Conservation (phyloP, 53 echinoderm and acorn worm genomes). For the Mesocentrotus franciscanus region DNA sequence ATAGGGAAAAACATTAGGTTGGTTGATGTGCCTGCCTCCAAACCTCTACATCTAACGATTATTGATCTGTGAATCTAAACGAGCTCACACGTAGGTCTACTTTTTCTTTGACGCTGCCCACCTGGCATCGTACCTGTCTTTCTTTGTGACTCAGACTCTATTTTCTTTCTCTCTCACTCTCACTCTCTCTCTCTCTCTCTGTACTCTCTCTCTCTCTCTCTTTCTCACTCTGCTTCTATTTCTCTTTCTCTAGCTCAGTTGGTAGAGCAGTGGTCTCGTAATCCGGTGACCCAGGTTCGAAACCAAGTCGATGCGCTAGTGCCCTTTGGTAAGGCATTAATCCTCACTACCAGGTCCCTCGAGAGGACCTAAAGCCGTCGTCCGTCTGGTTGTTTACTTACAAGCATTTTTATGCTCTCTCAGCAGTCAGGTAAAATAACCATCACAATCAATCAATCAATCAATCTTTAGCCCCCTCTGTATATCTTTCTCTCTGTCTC, state of each 20-base stretch:
- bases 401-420: too few species aligned
- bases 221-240: not conserved
- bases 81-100: not conserved
- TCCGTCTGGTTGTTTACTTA: too few species aligned
- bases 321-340: too few species aligned
- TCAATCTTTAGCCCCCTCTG: not conserved
- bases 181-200: not conserved
- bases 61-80: not conserved
- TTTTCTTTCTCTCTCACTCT: not conserved
- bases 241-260: not conserved
- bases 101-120: not conserved
- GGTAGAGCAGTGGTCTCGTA: too few species aligned
- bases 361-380: too few species aligned
- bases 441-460: too few species aligned
- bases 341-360: too few species aligned
- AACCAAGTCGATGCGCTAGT: too few species aligned
- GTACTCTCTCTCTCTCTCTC: not conserved
- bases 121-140: conserved; percentile 9
- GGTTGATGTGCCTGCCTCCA: conserved; percentile 29
- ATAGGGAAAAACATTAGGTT: conserved; percentile 13
- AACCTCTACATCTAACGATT: conserved; percentile 40
- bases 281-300: too few species aligned
- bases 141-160: not conserved
- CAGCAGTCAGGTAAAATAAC: too few species aligned
- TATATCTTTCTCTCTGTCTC: not conserved